Percentiles rank a stretch among this genome's conserved stretches.
Evolutionary conservation across 2,113 vertebrate species (phyloP).

Genomic region (Clarias batrachus): DNA sequence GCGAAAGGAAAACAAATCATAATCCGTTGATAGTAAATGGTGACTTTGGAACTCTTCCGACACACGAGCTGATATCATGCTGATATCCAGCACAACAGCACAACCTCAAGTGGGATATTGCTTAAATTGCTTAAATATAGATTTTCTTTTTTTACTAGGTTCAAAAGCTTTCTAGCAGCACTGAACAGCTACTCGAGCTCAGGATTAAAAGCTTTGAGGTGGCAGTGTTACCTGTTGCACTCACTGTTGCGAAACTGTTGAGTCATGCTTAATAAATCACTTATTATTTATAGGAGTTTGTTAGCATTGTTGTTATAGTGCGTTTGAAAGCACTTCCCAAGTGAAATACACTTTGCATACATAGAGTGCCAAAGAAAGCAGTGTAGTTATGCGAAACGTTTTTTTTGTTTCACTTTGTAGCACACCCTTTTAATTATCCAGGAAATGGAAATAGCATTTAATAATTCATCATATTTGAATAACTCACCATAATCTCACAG

Average conservation of each 20-base stretch:
- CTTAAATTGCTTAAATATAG: not conserved
- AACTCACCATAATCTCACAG: not conserved
- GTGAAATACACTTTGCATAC: not conserved
- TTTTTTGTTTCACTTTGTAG: constrained; percentile 19
- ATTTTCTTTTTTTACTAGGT: no score
- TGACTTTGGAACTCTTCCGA: no score
- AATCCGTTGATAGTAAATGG: no score
- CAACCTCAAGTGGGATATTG: no score
- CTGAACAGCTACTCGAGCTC: not conserved
- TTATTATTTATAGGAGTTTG: not conserved
- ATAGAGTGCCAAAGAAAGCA: not conserved
- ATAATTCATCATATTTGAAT: constrained; percentile 12
- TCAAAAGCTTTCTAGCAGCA: not conserved
- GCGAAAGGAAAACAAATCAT: no score
- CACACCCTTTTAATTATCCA: constrained; percentile 11
- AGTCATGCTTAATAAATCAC: not conserved
- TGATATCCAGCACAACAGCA: no score
- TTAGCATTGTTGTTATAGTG: not conserved
- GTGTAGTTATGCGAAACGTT: not conserved
- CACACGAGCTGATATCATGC: no score
- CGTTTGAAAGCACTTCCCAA: not conserved
- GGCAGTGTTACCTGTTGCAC: not conserved
- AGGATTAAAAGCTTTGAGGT: not conserved
- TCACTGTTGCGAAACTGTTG: not conserved
- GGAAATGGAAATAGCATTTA: constrained; percentile 16